Base-by-base conservation (phyloP, 2,888 invertebrate species). In the Petrolisthes manimaculis region DNA sequence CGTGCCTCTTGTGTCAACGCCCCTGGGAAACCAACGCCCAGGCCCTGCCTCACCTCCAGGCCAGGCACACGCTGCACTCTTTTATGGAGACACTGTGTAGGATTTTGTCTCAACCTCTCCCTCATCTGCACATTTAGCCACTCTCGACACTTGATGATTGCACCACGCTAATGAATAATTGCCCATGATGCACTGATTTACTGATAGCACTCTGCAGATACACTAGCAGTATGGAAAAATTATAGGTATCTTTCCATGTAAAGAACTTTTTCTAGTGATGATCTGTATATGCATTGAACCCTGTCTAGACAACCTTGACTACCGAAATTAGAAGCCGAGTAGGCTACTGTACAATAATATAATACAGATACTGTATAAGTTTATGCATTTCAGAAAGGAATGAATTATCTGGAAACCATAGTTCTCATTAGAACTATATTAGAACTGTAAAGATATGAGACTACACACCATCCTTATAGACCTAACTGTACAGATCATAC, bases 91-190 rank as follows among this genome's bases (percentile, higher is more conserved):
- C 79, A 80, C 79, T 85, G 85, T 85, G 85, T 82, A 82, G 82
- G 82, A 61, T 82, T 86, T 77, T 80, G 21, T 81, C 37, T 86
- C 74, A 77, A 56, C 79, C 80, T 80, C 67, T 69, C 80, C 80
- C 71, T 79, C 51, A 85, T 78, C 71, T 85, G 85, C 85, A 85
- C 85, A 79, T n/a, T 54, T 85, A 85, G 85, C 85, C 85, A 85
- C 79, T 85, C 79, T 71, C 79, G 12, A 79, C 85, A 79, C 80
- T 53, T 24, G 12, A 85, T 54, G 74, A 74, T 79, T 85, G 85
- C 85, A 85, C 85, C 24, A 61, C 77, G 78, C 51, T 84, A 56
- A 78, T 69, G 24, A 85, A 80, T n/a, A 21, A 69, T 85, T 67
- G 56, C 69, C 54, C 67, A 67, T 74, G 71, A 85, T 80, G 85